Evolutionary conservation across 2,888 invertebrate genomes (phyloP), one percentile per base, ranked within the genome.

Genomic region (Drosophila algonquin): DNA sequence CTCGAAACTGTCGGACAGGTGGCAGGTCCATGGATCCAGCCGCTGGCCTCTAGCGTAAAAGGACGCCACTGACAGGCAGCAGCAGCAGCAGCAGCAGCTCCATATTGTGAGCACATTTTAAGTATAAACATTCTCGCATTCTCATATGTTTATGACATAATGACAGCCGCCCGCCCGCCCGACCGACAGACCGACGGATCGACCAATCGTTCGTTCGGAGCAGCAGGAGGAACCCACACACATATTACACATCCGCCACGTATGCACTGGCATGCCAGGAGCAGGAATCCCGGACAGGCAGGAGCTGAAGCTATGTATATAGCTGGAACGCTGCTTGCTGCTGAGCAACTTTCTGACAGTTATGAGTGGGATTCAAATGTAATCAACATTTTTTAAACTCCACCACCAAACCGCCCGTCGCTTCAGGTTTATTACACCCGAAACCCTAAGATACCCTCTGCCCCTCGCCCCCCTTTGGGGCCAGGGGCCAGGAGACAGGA

Each of bases 291-390:
- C n/a, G 18, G 14, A 18, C 47, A 52, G 32, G 14, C 47, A 52
- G 32, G 14, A 40, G 48, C 48, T 52, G n/a, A 6, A 27, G 6
- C 54, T 35, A 47, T 14, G 14, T 21, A 21, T 1, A 1, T 21
- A 3, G 24, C 12, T 18, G 24, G 12, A 27, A 30, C 27, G 63
- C 40, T 61, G 70, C 48, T 63, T 27, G 63, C 40, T 61, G 70
- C 48, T 63, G 69, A 73, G 65, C 51, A 68, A 81, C 76, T 80
- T 76, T 79, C 74, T 87, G 84, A 87, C 84, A 87, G 73, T 87
- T 80, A 87, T 85, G 88, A 85, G 86, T 82, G 78, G 75, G 88
- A 82, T 85, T 87, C 86, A 85, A 87, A 87, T 85, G 88, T 82
- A 87, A 85, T 80, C 86, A 85, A 79, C 77, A 70, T 76, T 70